phyloP scores from a whole-genome alignment of 2,113 vertebrate species.

The Ptychochromis oligacanthus region DNA sequence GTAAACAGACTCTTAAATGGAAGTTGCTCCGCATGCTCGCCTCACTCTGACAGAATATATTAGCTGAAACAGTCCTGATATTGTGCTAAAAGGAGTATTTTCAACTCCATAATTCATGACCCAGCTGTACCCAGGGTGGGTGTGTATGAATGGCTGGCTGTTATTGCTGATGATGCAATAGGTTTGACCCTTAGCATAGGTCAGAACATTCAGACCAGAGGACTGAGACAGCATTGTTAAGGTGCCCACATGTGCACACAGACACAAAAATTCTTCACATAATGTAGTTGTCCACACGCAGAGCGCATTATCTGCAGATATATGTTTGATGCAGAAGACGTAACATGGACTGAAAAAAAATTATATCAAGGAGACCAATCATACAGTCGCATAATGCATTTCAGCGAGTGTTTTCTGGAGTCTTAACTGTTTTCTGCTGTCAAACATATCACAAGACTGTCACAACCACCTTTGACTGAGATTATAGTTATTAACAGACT shows the following conservation, averaged over 20 bases:
- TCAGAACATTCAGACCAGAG: constrained; percentile 35
- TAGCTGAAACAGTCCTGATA: constrained; percentile 32
- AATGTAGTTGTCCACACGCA: not conserved
- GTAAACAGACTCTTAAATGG: not conserved
- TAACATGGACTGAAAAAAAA: not conserved
- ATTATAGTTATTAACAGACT: not conserved
- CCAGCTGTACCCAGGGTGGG: not conserved
- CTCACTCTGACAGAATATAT: not conserved
- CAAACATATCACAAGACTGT: not conserved
- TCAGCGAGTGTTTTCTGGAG: not conserved
- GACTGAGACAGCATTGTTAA: constrained; percentile 62
- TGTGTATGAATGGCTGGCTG: constrained; percentile 43
- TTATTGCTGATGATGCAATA: constrained; percentile 56
- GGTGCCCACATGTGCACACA: constrained; percentile 34
- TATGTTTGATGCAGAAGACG: not conserved
- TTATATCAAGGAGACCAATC: not conserved
- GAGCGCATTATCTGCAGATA: constrained; percentile 8
- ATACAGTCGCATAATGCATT: not conserved
- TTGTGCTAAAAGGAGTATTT: constrained; percentile 22
- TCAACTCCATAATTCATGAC: not conserved
- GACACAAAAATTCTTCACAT: constrained; percentile 27
- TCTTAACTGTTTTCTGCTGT: not conserved
- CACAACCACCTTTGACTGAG: not conserved
- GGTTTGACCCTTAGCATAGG: constrained; percentile 31
- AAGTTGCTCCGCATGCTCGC: not conserved